Conservation (phyloP, 2,113 vertebrate genomes). For the Hypomesus transpacificus region DNA sequence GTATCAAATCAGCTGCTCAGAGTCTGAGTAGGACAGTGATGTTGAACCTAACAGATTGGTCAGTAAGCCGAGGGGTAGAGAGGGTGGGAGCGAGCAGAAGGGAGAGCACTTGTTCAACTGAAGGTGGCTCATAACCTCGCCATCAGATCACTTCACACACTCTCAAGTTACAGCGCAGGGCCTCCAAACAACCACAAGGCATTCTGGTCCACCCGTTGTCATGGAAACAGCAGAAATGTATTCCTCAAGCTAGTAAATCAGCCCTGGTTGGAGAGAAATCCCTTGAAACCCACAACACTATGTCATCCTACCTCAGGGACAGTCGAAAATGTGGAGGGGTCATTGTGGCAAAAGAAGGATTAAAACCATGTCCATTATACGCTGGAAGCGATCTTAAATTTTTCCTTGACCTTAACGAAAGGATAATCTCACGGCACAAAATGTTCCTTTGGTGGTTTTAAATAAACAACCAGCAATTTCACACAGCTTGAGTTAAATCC, state of each 20-base stretch:
- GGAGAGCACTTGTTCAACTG: not conserved
- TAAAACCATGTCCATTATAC: not conserved
- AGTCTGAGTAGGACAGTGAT: not conserved
- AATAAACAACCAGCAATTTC: not conserved
- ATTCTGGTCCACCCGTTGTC: constrained; percentile 45
- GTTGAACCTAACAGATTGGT: not conserved
- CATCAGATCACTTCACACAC: not conserved
- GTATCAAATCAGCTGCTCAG: not conserved
- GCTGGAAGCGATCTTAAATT: not conserved
- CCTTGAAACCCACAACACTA: not conserved
- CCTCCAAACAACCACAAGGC: constrained; percentile 9
- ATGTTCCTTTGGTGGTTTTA: not conserved
- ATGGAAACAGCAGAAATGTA: constrained; percentile 57
- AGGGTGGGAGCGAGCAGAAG: not conserved
- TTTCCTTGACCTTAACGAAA: not conserved
- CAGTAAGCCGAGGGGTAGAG: not conserved
- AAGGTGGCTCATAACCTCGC: not conserved
- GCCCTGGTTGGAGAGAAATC: not conserved
- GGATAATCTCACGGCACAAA: not conserved
- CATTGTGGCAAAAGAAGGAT: not conserved
- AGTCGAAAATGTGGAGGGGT: constrained; percentile 3
- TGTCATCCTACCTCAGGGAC: not conserved
- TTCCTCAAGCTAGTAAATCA: constrained; percentile 5
- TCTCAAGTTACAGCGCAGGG: not conserved
- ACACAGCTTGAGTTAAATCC: not conserved